Evolutionary conservation across 2,113 vertebrate species (phyloP).

Genomic region (Pygoscelis adeliae): DNA sequence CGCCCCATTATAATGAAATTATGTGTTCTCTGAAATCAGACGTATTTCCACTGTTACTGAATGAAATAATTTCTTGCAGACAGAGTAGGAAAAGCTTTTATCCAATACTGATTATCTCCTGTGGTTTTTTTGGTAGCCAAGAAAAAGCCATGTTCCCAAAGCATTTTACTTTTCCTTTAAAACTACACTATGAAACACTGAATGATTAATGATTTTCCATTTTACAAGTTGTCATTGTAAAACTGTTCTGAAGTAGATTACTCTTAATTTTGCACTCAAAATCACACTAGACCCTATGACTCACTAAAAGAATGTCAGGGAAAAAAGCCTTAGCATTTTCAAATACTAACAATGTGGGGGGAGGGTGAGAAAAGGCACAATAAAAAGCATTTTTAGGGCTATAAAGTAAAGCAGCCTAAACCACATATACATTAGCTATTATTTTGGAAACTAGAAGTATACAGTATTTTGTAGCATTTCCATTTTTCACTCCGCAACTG

Average conservation of each 20-base stretch:
- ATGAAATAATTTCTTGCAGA: not conserved
- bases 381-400: not conserved
- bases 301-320: not conserved
- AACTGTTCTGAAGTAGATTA: conserved; percentile 12
- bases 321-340: not conserved
- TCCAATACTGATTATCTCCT: not conserved
- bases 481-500: not conserved
- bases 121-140: not conserved
- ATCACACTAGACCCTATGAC: not conserved
- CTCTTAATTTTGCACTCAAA: conserved; percentile 25
- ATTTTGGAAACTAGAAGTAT: not conserved
- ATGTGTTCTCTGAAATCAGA: not conserved
- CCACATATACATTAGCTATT: not conserved
- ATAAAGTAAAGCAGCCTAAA: not conserved
- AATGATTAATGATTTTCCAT: not conserved
- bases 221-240: not conserved
- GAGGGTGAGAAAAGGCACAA: not conserved
- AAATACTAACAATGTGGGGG: not conserved
- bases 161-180: not conserved
- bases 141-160: not conserved
- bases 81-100: not conserved
- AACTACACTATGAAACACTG: not conserved
- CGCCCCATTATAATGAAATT: not conserved
- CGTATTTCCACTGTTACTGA: not conserved
- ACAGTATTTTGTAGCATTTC: not conserved